Conservation (phyloP, 37 sponge, comb jelly and placozoan species). For the Dysidea cf. avara region DNA sequence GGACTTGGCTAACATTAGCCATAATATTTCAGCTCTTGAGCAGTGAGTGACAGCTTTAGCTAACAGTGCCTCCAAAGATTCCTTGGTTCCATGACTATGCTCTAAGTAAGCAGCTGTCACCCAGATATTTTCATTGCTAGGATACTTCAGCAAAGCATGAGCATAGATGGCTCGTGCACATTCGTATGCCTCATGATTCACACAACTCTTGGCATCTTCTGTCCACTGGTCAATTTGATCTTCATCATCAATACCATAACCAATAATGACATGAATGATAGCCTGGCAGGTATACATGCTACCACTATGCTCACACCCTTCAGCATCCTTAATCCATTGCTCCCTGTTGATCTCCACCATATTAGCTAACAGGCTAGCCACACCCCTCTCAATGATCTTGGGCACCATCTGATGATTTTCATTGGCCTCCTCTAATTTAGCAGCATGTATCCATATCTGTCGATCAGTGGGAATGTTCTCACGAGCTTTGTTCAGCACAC, state of each 20-base stretch:
- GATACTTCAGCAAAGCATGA: conserved; percentile 81
- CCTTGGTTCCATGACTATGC: conserved; percentile 89
- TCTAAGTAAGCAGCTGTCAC: conserved; percentile 95
- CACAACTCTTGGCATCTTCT: conserved; percentile 94
- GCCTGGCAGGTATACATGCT: conserved; percentile 87
- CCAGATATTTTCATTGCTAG: conserved; percentile 92
- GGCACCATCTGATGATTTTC: conserved; percentile 88
- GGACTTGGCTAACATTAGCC: conserved; percentile 99
- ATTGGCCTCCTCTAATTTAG: conserved; percentile 93
- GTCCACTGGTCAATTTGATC: conserved; percentile 90
- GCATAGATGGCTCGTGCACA: conserved; percentile 95
- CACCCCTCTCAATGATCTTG: conserved; percentile 97
- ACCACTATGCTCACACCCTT: conserved; percentile 88
- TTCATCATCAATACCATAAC: conserved; percentile 89
- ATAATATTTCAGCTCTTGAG: conserved; percentile 94
- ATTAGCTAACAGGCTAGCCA: conserved; percentile 84
- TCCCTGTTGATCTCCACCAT: conserved; percentile 97
- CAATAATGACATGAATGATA: conserved; percentile 83
- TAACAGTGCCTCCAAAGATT: conserved; percentile 82
- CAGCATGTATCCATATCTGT: conserved; percentile 95
- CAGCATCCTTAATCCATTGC: conserved; percentile 94
- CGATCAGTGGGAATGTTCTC: conserved; percentile 98
- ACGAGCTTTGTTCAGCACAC: conserved; percentile 96
- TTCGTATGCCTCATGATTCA: conserved; percentile 81
- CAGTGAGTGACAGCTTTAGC: conserved; percentile 96